These are phyloP conservation scores for Channa argus DNA, from an alignment of 2,113 vertebrate genomes.

Conservation along the genomic window DNA sequence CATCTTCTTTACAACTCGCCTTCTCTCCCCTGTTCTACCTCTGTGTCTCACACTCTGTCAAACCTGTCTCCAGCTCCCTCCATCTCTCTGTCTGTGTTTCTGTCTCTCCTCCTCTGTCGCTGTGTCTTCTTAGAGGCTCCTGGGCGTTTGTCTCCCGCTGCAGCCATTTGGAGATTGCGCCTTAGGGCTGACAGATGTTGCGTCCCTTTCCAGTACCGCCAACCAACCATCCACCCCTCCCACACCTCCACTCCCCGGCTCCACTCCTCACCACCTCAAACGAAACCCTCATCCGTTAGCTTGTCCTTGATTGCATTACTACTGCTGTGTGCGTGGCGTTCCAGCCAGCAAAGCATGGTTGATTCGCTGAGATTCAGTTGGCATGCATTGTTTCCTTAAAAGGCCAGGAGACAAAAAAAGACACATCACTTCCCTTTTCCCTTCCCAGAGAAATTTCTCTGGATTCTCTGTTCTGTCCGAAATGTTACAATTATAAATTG, in stretches of 20 bases:
- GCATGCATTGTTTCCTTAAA: constrained; percentile 27
- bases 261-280: constrained; percentile 18
- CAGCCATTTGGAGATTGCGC: constrained; percentile 77
- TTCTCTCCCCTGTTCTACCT: constrained; percentile 5
- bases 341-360: constrained; percentile 48
- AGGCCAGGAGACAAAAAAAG: constrained; percentile 23
- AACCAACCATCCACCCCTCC: not conserved
- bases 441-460: too few relatives aligned
- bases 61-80: constrained; percentile 30
- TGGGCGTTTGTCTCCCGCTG: constrained; percentile 15
- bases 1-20: constrained; percentile 14
- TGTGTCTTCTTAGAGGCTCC: constrained; percentile 16
- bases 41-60: constrained; percentile 24
- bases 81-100: constrained; percentile 38
- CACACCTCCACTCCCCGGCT: too few relatives aligned
- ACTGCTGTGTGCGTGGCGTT: not conserved
- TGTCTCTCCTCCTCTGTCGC: constrained; percentile 28
- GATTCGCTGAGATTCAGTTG: constrained; percentile 53
- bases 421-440: not conserved
- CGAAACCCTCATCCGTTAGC: constrained; percentile 30
- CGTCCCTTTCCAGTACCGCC: constrained; percentile 9
- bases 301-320: constrained; percentile 43
- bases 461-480: too few relatives aligned
- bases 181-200: constrained; percentile 82
- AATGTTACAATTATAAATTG: too few relatives aligned